Base-by-base conservation (phyloP, 1,140 invertebrate species). In the Zaprionus inermis region DNA sequence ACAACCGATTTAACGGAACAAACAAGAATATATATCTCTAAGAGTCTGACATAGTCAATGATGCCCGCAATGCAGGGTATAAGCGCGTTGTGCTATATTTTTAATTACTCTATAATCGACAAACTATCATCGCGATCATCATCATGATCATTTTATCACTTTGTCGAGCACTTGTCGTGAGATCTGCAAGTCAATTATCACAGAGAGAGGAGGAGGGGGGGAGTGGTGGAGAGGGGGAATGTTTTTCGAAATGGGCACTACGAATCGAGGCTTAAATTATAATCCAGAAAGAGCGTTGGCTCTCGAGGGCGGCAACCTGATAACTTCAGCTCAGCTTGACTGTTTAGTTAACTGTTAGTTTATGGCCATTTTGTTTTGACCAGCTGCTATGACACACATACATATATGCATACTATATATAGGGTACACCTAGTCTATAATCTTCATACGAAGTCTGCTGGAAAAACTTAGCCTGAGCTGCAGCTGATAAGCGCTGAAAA, bases 291-390 rank as follows among this genome's bases (percentile, higher is more conserved):
- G n/a, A n/a, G n/a, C n/a, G n/a, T n/a, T n/a, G n/a, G n/a, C n/a
- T n/a, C n/a, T n/a, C 10, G 44, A 12, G 44, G 44, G 44, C 1
- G 44, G 7, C 20, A 5, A 9, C 11, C 18, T 1, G 16, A 49
- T 49, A 49, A 49, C 11, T 20, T 20, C 20, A 49, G 18, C 24
- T 28, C 3, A 28, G 24, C 24, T 28, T n/a, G 44, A 49, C 32
- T 59, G 7, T 1, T 4, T 5, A 16, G 3, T 18, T 10, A 20
- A 22, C 56, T 41, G n/a, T 20, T 60, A 20, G 14, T 60, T 60
- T 60, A 60, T 49, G 58, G 41, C 41, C 7, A 30, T 16, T 32
- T 46, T 60, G 44, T 60, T 60, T 60, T 60, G 41, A 44, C 16
- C 41, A 46, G 14, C 6, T n/a, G 7, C 38, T 16, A 7, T 44